Percentiles rank a stretch among this genome's conserved stretches.
phyloP scores from a whole-genome alignment of 2,888 invertebrate species.

The Tetragonula carbonaria region DNA sequence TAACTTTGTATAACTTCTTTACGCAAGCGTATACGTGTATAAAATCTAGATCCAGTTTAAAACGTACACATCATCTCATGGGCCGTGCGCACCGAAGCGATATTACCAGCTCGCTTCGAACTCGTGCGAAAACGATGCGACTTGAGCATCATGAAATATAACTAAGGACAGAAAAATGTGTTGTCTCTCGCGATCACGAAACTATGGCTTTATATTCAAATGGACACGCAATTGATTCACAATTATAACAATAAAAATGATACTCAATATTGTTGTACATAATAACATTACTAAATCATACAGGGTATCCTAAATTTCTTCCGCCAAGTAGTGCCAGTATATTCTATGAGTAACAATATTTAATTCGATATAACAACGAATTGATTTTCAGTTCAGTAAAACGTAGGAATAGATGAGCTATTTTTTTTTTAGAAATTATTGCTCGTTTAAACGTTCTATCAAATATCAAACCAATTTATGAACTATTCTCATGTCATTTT shows the following conservation, averaged over 20 bases:
- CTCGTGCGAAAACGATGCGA: conserved; percentile 44
- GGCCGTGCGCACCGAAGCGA: conserved; percentile 58
- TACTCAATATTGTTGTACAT: conserved; percentile 18
- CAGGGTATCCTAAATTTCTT: background rate
- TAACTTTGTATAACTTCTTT: conserved; percentile 28
- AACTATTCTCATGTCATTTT: background rate
- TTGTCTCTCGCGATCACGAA: conserved; percentile 12
- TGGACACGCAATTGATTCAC: conserved; percentile 33
- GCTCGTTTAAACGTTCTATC: background rate
- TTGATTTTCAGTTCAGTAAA: background rate
- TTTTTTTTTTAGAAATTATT: no score
- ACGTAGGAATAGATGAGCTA: background rate
- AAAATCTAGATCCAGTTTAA: conserved; percentile 68
- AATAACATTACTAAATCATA: conserved; percentile 25
- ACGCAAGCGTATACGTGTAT: conserved; percentile 67
- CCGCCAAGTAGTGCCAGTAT: background rate
- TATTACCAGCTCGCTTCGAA: conserved; percentile 54
- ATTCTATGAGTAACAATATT: background rate
- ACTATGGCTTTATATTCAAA: conserved; percentile 9
- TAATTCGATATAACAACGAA: background rate
- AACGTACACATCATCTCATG: conserved; percentile 56
- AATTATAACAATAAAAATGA: conserved; percentile 44
- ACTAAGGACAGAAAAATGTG: conserved; percentile 14
- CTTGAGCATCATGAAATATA: conserved; percentile 48
- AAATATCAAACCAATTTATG: background rate